Base-by-base conservation (phyloP, 2,797 vertebrate genomes). In the Alcedo quadribrachys region DNA sequence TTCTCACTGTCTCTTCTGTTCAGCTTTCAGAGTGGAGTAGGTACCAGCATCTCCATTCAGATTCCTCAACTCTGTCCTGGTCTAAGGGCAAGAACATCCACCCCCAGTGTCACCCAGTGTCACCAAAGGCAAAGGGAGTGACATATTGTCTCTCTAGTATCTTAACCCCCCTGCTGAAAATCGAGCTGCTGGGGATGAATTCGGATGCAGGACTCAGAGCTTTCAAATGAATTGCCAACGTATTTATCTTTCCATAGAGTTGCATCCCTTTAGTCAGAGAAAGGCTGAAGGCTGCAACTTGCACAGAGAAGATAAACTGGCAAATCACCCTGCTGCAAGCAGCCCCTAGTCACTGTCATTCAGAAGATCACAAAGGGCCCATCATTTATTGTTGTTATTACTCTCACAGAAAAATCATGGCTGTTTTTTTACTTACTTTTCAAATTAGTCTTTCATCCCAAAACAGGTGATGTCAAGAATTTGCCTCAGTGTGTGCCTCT, bases 401-500 rank as follows among this genome's bases (percentile, higher is more conserved):
- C 45, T 46, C 66, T 54, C 43, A 20, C 32, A 77, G 33, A 80
- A 48, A 80, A 76, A 51, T 12, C 20, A 19, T 0, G 0, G 10
- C 40, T 81, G 22, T 32, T 91, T 69, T 27, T 89, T 79, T n/a
- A 86, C 96, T 96, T 87, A 97, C 97, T 93, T 97, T 67, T 91
- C 81, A 60, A 97, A 98, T 68, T 2, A 91, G 9, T 97, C 93
- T 19, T 86, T 94, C 96, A 97, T 96, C 51, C 42, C 89, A 69
- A 97, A 84, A 80, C 93, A 97, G 94, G 93, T 97, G 65, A 92
- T 95, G 61, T 98, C 92, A 35, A 98, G 96, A 33, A 97, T 79
- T 40, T 93, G 55, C 60, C 91, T 90, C 27, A 98, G 86, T 43
- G 94, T 96, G 0, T 82, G 93, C 12, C 90, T 92, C 32, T 95